phyloP scores from a whole-genome alignment of 2,888 invertebrate genomes.

The Thymelicus acteon region DNA sequence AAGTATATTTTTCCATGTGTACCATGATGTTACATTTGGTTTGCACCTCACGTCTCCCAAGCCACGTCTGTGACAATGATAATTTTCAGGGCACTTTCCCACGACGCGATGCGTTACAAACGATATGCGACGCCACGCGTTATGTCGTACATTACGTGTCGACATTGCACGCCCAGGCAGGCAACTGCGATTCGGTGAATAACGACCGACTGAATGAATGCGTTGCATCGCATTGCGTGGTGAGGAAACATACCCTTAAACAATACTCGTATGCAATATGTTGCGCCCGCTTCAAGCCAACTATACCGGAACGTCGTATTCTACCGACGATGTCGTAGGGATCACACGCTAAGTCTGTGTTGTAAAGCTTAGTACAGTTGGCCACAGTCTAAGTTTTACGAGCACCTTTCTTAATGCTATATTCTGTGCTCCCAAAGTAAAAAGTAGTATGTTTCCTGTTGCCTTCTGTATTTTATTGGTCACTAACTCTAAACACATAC shows the following conservation, averaged over 20 bases:
- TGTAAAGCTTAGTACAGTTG: constrained; percentile 37
- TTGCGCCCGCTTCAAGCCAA: constrained; percentile 46
- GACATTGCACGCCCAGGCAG: constrained; percentile 48
- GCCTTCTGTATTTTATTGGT: constrained; percentile 31
- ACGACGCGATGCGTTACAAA: constrained; percentile 53
- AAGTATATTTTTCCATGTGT: no score
- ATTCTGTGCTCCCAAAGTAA: neutral
- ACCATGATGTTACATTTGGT: neutral
- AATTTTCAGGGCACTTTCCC: constrained; percentile 52
- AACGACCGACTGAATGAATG: constrained; percentile 41
- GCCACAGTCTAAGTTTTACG: constrained; percentile 29
- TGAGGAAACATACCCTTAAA: constrained; percentile 49
- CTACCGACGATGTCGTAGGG: constrained; percentile 24
- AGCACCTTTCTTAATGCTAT: constrained; percentile 14
- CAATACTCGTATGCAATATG: constrained; percentile 39
- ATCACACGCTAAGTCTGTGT: constrained; percentile 36
- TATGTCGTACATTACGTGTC: constrained; percentile 52
- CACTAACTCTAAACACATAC: constrained; percentile 27
- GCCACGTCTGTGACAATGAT: constrained; percentile 40
- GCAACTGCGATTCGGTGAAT: constrained; percentile 45
- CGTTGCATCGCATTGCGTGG: constrained; percentile 53
- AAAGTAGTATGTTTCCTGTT: constrained; percentile 17
- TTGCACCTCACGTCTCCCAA: constrained; percentile 26
- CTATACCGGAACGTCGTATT: constrained; percentile 13
- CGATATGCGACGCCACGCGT: constrained; percentile 51